Evolutionary conservation across 2,888 invertebrate species (phyloP).

Genomic region (Nudaria mundana): DNA sequence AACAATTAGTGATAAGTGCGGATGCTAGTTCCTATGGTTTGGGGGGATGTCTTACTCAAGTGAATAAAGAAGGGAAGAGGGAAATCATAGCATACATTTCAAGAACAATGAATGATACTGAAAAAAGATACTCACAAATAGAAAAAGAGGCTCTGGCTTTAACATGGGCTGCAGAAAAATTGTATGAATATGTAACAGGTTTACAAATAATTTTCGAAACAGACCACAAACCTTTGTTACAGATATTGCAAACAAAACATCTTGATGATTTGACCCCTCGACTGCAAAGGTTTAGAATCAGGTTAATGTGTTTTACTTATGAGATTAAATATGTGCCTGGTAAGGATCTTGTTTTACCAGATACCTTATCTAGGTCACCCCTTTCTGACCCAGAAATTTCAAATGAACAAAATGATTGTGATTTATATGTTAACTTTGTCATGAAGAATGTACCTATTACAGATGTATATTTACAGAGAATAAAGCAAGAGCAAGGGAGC

Average conservation of each 20-base stretch:
- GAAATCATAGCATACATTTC: not conserved
- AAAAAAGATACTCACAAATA: not conserved
- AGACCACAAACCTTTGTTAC: not conserved
- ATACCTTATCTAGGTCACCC: not conserved
- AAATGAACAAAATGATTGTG: not conserved
- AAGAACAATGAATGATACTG: not conserved
- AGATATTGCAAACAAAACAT: conserved; percentile 1
- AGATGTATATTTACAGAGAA: not conserved
- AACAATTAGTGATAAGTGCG: not conserved
- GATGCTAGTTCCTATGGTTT: conserved; percentile 1
- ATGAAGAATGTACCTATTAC: not conserved
- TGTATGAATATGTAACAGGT: not conserved
- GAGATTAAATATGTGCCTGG: not conserved
- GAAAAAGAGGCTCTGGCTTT: not conserved
- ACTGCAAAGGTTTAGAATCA: not conserved
- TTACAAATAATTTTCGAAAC: not conserved
- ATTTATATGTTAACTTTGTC: not conserved
- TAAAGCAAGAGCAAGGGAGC: not conserved
- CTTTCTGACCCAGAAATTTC: not conserved
- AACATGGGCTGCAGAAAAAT: not conserved
- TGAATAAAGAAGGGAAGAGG: not conserved
- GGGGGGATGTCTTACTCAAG: not conserved
- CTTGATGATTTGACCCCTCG: not conserved
- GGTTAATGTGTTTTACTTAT: not conserved
- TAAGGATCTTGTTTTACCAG: not conserved